These are phyloP conservation scores for Hartigia nigra DNA, from an alignment of 2,888 invertebrate genomes.

Conservation along the genomic window DNA sequence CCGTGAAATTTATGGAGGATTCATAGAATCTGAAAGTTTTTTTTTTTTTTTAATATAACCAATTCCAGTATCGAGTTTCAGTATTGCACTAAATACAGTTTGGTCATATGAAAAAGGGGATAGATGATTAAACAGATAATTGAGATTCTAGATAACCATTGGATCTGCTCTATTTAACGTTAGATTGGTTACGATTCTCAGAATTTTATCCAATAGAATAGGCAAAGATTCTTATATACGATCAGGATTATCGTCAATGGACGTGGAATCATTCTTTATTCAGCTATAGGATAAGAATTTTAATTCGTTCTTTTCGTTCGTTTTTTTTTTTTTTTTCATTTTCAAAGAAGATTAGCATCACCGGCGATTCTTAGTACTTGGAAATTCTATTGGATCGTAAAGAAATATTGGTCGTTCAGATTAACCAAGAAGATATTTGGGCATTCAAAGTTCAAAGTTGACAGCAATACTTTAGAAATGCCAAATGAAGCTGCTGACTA, in stretches of 20 bases:
- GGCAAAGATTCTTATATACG: not conserved
- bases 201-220: not conserved
- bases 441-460: not conserved
- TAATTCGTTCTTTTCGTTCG: not conserved
- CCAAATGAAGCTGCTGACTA: too few relatives aligned
- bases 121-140: not conserved
- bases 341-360: not conserved
- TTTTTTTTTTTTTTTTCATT: not conserved
- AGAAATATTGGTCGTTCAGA: not conserved
- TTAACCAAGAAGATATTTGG: not conserved
- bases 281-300: not conserved
- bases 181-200: not conserved
- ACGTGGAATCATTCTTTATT: not conserved
- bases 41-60: not conserved
- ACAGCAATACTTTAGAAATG: too few relatives aligned
- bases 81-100: not conserved
- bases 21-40: not conserved
- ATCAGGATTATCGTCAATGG: not conserved
- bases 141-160: not conserved
- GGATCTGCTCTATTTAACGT: not conserved
- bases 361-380: not conserved
- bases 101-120: not conserved
- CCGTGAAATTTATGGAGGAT: not conserved
- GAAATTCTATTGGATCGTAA: not conserved
- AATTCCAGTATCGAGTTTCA: not conserved